These are phyloP conservation scores for Cyclophora albipunctata DNA, from an alignment of 2,888 invertebrate species.

Conservation along the genomic window DNA sequence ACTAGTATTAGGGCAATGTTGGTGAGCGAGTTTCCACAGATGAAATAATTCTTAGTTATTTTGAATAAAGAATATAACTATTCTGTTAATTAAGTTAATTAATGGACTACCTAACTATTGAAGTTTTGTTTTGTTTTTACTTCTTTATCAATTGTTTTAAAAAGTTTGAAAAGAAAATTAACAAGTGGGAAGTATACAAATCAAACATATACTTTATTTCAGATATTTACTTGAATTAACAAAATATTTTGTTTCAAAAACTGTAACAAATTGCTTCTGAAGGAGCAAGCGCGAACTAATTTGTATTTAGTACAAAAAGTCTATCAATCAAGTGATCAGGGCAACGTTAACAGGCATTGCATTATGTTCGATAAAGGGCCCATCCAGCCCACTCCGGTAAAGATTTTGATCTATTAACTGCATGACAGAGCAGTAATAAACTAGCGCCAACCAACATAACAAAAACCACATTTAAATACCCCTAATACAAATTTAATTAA, in stretches of 20 bases:
- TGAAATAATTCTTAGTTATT: too few species aligned
- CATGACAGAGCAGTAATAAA: constrained; percentile 60
- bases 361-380: constrained; percentile 63
- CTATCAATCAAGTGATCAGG: constrained; percentile 69
- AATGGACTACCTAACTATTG: too few species aligned
- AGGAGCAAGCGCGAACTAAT: constrained; percentile 50
- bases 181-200: too few species aligned
- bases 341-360: constrained; percentile 64
- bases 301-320: constrained; percentile 49
- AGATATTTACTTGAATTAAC: too few species aligned
- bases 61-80: too few species aligned
- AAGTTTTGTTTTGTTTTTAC: too few species aligned
- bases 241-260: constrained; percentile 4
- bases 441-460: constrained; percentile 62
- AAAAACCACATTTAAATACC: constrained; percentile 57
- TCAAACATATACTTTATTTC: too few species aligned
- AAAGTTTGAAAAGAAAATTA: too few species aligned
- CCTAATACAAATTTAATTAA: constrained; percentile 73
- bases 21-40: too few species aligned
- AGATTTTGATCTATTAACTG: constrained; percentile 71
- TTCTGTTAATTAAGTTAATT: too few species aligned
- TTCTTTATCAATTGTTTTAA: too few species aligned
- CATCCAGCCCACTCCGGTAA: constrained; percentile 55
- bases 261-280: constrained; percentile 42
- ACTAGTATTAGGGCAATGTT: too few species aligned